Base-by-base conservation (phyloP, 2,888 invertebrate genomes). In the Drosophila infuscata region DNA sequence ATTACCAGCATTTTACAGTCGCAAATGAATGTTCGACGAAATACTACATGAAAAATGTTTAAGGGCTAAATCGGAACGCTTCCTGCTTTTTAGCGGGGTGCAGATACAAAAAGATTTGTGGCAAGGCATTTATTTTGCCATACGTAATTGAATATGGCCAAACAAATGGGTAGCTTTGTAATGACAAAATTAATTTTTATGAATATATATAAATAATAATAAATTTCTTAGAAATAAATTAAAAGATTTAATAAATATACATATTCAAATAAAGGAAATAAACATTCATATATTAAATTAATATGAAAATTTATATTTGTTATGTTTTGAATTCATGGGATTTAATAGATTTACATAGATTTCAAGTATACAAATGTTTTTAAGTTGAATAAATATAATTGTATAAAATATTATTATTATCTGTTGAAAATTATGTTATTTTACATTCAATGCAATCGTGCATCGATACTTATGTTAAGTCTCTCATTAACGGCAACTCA, bases 131-230 rank as follows among this genome's bases (percentile, higher is more conserved):
- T 84, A 72, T 89, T 87, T 64, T 69, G 69, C 57, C 15, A 61
- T 53, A 29, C 74, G 69, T 87, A 87, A 84, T 84, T 89, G 89
- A 89, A 87, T 76, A 69, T 71, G 66, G 62, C 32, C 36, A 15
- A 58, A 29, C 38, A 25, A 43, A 33, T 25, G 20, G 20, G 7
- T 7, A 11, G 30, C 25, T 12, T 64, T 38, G 36, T 9, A 41
- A 33, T 29, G 12, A 2, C 11, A 57, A 81, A 72, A 70, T 60
- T 15, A 20, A 29, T 36, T 33, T 54, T 33, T 9, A 38, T 15
- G 25, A 33, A 33, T 54, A 46, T 67, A 54, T 25, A 58, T 29
- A 29, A 56, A 38, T 38, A 38, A 30, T 38, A 38, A 12, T 38
- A 29, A 38, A n/a, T 25, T 35, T 33, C 30, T 17, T 30, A n/a